Conservation (phyloP, 2,888 invertebrate species). For the Apocheima hispidaria region DNA sequence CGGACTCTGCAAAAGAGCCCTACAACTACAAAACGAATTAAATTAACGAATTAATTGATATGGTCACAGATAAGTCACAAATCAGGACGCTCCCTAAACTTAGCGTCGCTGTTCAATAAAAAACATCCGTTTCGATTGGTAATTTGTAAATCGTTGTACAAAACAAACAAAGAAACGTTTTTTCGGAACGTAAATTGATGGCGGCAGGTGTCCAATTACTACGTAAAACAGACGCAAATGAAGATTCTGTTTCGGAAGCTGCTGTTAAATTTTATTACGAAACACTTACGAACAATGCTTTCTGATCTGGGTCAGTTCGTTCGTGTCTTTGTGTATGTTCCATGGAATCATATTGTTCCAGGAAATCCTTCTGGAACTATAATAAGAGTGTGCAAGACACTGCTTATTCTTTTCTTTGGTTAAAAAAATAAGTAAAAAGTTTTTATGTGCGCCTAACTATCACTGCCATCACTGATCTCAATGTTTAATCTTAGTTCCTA, state of each 20-base stretch:
- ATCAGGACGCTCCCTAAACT: not conserved
- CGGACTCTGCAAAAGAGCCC: no score
- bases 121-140: slow-evolving; percentile 9
- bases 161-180: slow-evolving; percentile 21
- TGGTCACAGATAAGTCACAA: no score
- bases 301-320: not conserved
- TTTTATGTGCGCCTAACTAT: no score
- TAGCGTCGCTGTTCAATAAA: not conserved
- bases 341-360: not conserved
- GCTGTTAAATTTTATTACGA: not conserved
- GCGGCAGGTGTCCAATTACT: slow-evolving; percentile 31
- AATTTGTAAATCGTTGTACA: slow-evolving; percentile 17
- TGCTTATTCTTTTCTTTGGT: no score
- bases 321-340: not conserved
- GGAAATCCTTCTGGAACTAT: no score
- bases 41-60: no score
- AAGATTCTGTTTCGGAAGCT: slow-evolving; percentile 4
- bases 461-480: no score
- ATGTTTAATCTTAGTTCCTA: no score
- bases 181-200: slow-evolving; percentile 23
- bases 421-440: no score
- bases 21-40: no score
- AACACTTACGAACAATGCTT: not conserved
- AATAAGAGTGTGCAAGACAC: no score
- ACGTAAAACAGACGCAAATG: slow-evolving; percentile 25